Base-by-base conservation (phyloP, 2,888 invertebrate species). In the Torymus aiolomorphi region DNA sequence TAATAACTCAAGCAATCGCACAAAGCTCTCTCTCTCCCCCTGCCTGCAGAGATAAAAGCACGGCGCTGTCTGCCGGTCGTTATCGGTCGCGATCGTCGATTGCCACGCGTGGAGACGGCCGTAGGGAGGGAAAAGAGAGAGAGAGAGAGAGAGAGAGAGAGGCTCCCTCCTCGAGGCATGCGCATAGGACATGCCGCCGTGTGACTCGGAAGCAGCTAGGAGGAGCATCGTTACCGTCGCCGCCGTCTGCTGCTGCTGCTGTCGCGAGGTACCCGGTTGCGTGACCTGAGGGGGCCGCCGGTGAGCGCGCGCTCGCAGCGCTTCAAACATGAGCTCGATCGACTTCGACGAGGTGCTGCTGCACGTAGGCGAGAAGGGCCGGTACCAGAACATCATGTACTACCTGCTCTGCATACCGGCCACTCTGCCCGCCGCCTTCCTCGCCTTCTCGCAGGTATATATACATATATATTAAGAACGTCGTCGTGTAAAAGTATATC, bases 381-480 rank as follows among this genome's bases (percentile, higher is more conserved):
- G 91, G 82, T 94, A 94, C 91, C 95, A 95, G 86, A 91, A 92
- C 77, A 87, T 93, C 79, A 91, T 94, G 84, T 93, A 94, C 87
- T 93, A 93, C 85, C 88, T 94, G 76, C 90, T 95, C 49, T 93
- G 94, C 87, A 93, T 93, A 78, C 91, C 94, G 18, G 94, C 94
- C 0, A 93, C 94, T 12, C 91, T 94, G 82, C 93, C 94, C 0
- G 93, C 94, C 3, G 94, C 93, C 0, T 94, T 94, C 85, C 91
- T 94, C 78, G 94, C 94, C 10, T 94, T 94, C 86, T 93, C 93
- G 57, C 94, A 94, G 92, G 93, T 94, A 3, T 13, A 72, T 54
- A 18, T 18, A 13, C 8, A n/a, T 42, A 49, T 49, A 42, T 18
- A 49, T 63, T 18, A 49, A n/a, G n/a, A n/a, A n/a, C n/a, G n/a